Evolutionary conservation across 2,797 vertebrate genomes (phyloP).

Genomic region (Hozukius guyotensis): DNA sequence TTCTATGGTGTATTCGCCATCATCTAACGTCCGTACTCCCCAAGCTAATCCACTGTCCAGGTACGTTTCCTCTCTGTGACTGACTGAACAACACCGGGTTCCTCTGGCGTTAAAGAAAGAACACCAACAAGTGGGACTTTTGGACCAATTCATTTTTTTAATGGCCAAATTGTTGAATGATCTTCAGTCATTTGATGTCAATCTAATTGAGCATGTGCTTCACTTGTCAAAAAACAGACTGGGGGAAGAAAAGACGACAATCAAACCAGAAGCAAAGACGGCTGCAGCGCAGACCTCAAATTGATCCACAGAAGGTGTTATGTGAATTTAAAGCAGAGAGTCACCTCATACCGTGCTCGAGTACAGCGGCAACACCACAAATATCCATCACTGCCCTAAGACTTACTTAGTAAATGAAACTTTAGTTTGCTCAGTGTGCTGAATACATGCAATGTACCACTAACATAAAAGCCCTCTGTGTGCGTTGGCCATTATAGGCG

Average conservation of each 20-base stretch:
- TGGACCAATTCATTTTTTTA: not conserved
- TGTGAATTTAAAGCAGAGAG: too few relatives aligned
- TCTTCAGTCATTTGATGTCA: not conserved
- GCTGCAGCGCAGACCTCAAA: not conserved
- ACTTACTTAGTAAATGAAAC: not conserved
- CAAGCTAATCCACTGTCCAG: too few relatives aligned
- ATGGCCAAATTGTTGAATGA: not conserved
- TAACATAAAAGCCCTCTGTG: not conserved
- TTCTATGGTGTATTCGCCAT: too few relatives aligned
- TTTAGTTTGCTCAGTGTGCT: not conserved
- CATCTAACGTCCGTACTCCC: too few relatives aligned
- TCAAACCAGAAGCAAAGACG: not conserved
- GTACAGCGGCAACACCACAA: not conserved
- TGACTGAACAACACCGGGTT: not conserved
- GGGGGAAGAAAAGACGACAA: too few relatives aligned
- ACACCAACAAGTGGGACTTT: not conserved
- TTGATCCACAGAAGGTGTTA: too few relatives aligned
- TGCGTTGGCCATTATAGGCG: not conserved
- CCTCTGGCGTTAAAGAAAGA: not conserved
- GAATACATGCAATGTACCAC: not conserved
- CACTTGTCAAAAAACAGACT: not conserved
- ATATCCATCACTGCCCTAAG: too few relatives aligned
- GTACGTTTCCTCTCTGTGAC: too few relatives aligned
- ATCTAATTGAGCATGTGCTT: not conserved
- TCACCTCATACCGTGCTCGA: not conserved